These are phyloP conservation scores for Urechis unicinctus DNA, from an alignment of 2,888 invertebrate species.

Conservation along the genomic window DNA sequence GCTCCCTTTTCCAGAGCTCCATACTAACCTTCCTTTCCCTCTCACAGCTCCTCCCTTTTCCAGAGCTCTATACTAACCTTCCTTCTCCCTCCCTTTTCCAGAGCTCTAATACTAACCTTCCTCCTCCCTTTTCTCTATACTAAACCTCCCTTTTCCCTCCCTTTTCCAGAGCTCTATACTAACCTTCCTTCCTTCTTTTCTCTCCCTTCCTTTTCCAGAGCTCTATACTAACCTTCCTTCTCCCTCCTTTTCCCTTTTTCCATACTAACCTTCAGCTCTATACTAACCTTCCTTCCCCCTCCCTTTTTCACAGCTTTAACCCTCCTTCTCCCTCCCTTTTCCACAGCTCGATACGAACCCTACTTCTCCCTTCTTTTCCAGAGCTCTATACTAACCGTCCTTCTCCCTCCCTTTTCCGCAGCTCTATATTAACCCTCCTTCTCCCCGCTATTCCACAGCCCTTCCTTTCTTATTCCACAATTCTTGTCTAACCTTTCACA, in stretches of 20 bases:
- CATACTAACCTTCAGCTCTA: neutral
- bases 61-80: neutral
- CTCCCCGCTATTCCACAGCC: neutral
- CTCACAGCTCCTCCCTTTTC: neutral
- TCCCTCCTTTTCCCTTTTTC: neutral
- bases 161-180: neutral
- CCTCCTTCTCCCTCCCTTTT: neutral
- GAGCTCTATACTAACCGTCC: neutral
- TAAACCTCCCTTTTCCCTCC: neutral
- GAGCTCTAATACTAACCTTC: neutral
- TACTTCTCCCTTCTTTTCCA: neutral
- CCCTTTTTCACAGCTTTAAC: neutral
- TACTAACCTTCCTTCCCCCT: neutral
- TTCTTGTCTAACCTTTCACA: neutral
- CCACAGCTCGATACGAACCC: neutral
- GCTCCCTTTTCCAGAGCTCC: neutral
- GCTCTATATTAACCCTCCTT: neutral
- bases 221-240: neutral
- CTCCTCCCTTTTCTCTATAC: neutral
- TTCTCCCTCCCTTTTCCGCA: neutral
- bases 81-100: neutral
- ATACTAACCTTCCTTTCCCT: neutral
- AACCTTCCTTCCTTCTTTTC: neutral
- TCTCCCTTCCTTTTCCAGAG: neutral
- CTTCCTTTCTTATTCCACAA: neutral